Evolutionary conservation across 2,888 invertebrate genomes (phyloP).

Genomic region (Ennomos quercinarius): DNA sequence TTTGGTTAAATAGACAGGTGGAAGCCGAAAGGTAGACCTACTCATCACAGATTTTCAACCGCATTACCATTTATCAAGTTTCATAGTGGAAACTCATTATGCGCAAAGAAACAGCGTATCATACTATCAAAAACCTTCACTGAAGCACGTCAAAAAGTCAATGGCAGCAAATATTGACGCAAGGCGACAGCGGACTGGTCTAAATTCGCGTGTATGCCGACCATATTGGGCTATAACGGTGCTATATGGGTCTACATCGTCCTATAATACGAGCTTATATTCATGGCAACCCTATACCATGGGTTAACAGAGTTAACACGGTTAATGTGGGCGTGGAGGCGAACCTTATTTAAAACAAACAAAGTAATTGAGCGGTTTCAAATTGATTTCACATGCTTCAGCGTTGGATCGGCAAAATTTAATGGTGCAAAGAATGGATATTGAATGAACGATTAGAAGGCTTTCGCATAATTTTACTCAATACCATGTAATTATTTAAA

Average conservation of each 20-base stretch:
- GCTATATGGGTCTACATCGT: constrained; percentile 43
- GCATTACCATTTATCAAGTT: background rate
- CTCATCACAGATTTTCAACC: background rate
- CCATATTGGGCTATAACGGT: constrained; percentile 63
- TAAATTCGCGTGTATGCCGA: constrained; percentile 69
- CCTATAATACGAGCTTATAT: constrained; percentile 1
- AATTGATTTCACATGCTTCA: constrained; percentile 18
- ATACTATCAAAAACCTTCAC: constrained; percentile 17
- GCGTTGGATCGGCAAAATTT: background rate
- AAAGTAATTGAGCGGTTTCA: constrained; percentile 27
- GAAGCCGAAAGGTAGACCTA: no score
- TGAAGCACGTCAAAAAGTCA: constrained; percentile 55
- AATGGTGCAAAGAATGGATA: no score
- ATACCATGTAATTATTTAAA: no score
- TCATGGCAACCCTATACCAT: constrained; percentile 16
- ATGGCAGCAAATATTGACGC: constrained; percentile 61
- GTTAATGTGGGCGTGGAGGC: constrained; percentile 46
- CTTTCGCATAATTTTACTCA: no score
- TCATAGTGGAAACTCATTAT: background rate
- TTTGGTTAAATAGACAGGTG: no score
- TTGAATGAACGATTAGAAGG: no score
- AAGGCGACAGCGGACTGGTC: constrained; percentile 60
- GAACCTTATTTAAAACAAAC: constrained; percentile 38
- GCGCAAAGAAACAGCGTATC: background rate
- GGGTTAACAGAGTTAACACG: constrained; percentile 25